Conservation (phyloP, 1,140 invertebrate species). For the Drosophila malerkotliana region DNA sequence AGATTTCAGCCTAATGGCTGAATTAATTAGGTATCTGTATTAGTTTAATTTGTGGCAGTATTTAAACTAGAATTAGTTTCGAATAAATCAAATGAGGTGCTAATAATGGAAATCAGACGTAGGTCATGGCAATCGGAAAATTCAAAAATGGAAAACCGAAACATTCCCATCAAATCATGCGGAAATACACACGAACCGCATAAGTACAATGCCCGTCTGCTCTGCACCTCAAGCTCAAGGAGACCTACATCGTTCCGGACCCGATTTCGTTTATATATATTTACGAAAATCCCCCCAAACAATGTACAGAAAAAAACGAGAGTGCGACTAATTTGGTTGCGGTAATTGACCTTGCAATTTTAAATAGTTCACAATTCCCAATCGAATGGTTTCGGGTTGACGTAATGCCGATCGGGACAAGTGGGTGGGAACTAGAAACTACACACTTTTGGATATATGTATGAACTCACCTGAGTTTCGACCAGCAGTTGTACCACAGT, state of each 20-base stretch:
- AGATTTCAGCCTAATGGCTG: slow-evolving; percentile 1
- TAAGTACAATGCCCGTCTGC: slow-evolving; percentile 12
- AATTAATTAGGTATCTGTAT: slow-evolving; percentile 19
- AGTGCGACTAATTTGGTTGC: slow-evolving; percentile 63
- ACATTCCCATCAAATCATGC: slow-evolving; percentile 72
- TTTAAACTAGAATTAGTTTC: slow-evolving; percentile 17
- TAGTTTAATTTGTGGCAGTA: slow-evolving; percentile 14
- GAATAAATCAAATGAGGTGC: slow-evolving; percentile 29
- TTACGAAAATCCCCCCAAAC: slow-evolving; percentile 8
- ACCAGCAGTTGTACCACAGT: slow-evolving; percentile 64
- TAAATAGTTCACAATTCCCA: slow-evolving; percentile 63
- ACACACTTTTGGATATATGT: background rate
- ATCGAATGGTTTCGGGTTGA: slow-evolving; percentile 65
- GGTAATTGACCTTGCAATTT: slow-evolving; percentile 66
- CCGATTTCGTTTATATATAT: slow-evolving; percentile 17
- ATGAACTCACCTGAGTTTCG: slow-evolving; percentile 64
- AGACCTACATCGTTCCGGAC: slow-evolving; percentile 39
- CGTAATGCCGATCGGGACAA: slow-evolving; percentile 63
- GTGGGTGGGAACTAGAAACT: slow-evolving; percentile 42
- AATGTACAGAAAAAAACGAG: slow-evolving; percentile 28
- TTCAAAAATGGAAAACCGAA: slow-evolving; percentile 43
- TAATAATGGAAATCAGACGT: slow-evolving; percentile 34
- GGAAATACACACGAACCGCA: slow-evolving; percentile 42
- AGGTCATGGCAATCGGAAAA: slow-evolving; percentile 48
- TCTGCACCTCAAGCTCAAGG: slow-evolving; percentile 60